Conservation (phyloP, 2,113 vertebrate genomes). For the Oceanites oceanicus region DNA sequence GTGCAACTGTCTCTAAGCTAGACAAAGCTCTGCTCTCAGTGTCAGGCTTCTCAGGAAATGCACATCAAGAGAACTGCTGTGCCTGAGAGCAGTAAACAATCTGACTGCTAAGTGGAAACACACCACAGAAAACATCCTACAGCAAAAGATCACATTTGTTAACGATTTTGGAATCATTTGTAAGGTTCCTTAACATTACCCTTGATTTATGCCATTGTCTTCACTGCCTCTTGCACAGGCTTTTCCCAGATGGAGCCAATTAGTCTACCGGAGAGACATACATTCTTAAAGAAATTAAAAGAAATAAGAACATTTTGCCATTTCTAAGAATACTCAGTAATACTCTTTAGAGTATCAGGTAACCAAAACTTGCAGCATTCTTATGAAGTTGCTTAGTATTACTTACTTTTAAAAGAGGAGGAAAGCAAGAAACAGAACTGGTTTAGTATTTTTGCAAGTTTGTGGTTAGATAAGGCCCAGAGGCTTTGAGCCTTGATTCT, state of each 20-base stretch:
- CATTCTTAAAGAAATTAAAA: not conserved
- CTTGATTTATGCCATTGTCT: conserved; percentile 6
- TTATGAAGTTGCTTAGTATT: not conserved
- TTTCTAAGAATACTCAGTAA: not conserved
- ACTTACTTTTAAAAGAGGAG: not conserved
- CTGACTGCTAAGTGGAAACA: not conserved
- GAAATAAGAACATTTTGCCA: not conserved
- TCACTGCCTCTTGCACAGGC: not conserved
- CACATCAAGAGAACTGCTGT: not conserved
- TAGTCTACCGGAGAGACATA: not conserved
- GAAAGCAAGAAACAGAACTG: not conserved
- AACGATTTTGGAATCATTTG: not conserved
- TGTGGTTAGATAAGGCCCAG: not conserved
- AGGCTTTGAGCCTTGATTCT: not conserved
- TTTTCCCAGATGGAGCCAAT: not conserved
- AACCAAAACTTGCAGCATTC: not conserved
- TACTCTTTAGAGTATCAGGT: not conserved
- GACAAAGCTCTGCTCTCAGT: not conserved
- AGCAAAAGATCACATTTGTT: not conserved
- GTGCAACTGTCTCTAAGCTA: not conserved
- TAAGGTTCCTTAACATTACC: not conserved
- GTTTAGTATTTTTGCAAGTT: not conserved
- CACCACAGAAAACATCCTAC: not conserved
- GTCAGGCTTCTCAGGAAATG: not conserved
- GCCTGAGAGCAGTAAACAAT: not conserved